Conservation (phyloP, 2,888 invertebrate genomes). For the Parthenolecanium corni region DNA sequence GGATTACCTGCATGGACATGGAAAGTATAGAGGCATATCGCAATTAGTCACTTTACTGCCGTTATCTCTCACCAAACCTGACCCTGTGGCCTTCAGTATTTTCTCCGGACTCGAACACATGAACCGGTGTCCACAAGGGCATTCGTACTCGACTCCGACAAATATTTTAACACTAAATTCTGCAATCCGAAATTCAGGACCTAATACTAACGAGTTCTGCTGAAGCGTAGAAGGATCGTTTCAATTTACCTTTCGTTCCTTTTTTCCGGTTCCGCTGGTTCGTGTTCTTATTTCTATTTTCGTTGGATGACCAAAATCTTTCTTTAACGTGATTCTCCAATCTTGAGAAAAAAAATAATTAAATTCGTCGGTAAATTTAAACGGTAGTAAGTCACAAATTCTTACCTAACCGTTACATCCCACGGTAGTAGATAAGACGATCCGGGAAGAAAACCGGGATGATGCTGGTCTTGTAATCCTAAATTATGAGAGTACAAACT, state of each 20-base stretch:
- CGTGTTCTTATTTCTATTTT: conserved; percentile 28
- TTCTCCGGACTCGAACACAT: conserved; percentile 81
- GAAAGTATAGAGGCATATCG: conserved; percentile 80
- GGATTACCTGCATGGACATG: conserved; percentile 64
- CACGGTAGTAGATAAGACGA: conserved; percentile 87
- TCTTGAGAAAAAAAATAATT: conserved; percentile 13
- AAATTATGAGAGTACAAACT: conserved; percentile 79
- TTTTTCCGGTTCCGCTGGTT: conserved; percentile 35
- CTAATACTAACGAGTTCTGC: too few species aligned
- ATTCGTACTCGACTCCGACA: conserved; percentile 94
- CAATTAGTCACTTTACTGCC: conserved; percentile 73
- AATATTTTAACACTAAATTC: conserved; percentile 76
- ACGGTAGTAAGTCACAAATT: background rate
- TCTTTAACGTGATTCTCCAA: conserved; percentile 32
- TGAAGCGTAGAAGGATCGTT: background rate
- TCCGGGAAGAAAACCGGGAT: conserved; percentile 79
- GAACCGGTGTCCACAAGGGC: conserved; percentile 90
- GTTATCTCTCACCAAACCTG: conserved; percentile 63
- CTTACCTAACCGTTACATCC: conserved; percentile 63
- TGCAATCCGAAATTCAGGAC: conserved; percentile 40
- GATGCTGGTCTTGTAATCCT: conserved; percentile 65
- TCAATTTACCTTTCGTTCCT: conserved; percentile 40
- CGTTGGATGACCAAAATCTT: conserved; percentile 29
- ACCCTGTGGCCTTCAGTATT: conserved; percentile 59
- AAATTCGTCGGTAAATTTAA: too few species aligned